These are phyloP conservation scores for Crocuta crocuta DNA, from an alignment of 2,113 vertebrate species.

Conservation along the genomic window DNA sequence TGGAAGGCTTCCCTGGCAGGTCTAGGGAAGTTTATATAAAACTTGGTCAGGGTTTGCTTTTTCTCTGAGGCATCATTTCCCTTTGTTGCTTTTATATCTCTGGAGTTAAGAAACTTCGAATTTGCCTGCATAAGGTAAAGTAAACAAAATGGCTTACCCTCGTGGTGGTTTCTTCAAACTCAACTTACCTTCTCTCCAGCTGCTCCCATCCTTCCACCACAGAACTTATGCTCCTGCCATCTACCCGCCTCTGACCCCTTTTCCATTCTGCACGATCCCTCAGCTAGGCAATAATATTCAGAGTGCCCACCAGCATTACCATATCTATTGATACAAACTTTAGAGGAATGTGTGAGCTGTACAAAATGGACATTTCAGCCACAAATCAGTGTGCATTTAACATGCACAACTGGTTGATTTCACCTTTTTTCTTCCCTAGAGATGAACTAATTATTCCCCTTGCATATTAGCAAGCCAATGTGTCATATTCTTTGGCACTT, in stretches of 20 bases:
- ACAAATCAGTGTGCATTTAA: slow-evolving; percentile 80
- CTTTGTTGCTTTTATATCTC: slow-evolving; percentile 32
- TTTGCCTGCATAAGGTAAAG: slow-evolving; percentile 44
- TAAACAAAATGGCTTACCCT: slow-evolving; percentile 43
- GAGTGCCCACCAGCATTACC: slow-evolving; percentile 49
- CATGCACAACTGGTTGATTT: slow-evolving; percentile 54
- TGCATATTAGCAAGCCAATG: slow-evolving; percentile 5
- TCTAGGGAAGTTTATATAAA: slow-evolving; percentile 54
- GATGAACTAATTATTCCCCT: neutral
- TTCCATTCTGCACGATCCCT: neutral
- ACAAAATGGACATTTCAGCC: slow-evolving; percentile 68
- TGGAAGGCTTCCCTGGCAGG: slow-evolving; percentile 35
- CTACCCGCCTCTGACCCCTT: neutral
- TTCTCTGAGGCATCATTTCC: slow-evolving; percentile 43
- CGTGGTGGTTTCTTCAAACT: neutral
- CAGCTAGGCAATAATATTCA: slow-evolving; percentile 61
- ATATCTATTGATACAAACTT: slow-evolving; percentile 67
- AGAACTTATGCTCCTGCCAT: neutral
- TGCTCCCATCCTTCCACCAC: neutral
- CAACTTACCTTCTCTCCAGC: neutral
- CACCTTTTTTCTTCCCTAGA: slow-evolving; percentile 33
- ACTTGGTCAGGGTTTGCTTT: slow-evolving; percentile 51
- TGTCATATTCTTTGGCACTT: neutral
- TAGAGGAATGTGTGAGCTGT: slow-evolving; percentile 61
- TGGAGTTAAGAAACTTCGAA: slow-evolving; percentile 56